These are phyloP conservation scores for Eupithecia insigniata DNA, from an alignment of 2,888 invertebrate genomes.

Conservation along the genomic window DNA sequence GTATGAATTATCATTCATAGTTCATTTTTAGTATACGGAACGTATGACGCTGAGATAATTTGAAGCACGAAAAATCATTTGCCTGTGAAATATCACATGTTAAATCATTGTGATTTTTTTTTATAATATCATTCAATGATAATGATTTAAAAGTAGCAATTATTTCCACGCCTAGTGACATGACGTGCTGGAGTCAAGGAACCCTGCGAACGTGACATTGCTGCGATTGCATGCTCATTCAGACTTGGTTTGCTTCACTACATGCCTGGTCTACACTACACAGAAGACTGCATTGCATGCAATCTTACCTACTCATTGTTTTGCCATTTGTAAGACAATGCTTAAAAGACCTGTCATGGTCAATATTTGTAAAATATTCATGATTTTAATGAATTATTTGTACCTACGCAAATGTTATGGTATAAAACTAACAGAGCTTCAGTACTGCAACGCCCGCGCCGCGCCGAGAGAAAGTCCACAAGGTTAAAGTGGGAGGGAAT, in stretches of 20 bases:
- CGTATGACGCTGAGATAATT: too few relatives aligned
- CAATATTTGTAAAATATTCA: background rate
- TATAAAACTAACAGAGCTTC: constrained; percentile 18
- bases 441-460: constrained; percentile 5
- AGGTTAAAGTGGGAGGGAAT: constrained; percentile 24
- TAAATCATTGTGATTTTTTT: too few relatives aligned
- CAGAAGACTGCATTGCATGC: constrained; percentile 15
- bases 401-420: background rate
- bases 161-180: too few relatives aligned
- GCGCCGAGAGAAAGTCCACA: constrained; percentile 30
- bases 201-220: constrained; percentile 50
- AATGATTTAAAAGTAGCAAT: too few relatives aligned
- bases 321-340: background rate
- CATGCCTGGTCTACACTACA: too few relatives aligned
- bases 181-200: constrained; percentile 48
- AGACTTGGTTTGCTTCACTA: constrained; percentile 19
- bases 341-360: background rate
- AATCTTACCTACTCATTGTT: constrained; percentile 5
- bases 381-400: background rate
- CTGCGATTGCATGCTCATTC: constrained; percentile 38
- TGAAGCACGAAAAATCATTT: too few relatives aligned
- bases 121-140: too few relatives aligned
- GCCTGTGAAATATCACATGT: too few relatives aligned
- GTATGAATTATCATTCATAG: too few relatives aligned
- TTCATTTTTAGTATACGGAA: too few relatives aligned